Base-by-base conservation (phyloP, 2,797 vertebrate species). In the Eospalax fontanierii region DNA sequence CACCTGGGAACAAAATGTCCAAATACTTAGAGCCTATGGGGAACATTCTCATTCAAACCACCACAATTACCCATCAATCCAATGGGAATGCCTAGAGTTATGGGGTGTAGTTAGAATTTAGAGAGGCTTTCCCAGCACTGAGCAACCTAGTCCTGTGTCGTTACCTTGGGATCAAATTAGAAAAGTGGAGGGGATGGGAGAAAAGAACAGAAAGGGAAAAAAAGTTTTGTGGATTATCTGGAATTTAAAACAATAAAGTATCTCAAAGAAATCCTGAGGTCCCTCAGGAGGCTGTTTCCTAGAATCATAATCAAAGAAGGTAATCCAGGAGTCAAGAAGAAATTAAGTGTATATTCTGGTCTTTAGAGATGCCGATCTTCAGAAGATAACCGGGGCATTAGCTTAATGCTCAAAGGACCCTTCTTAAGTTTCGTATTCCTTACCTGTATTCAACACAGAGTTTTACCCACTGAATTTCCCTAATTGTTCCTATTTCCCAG, bases 201-300 rank as follows among this genome's bases (percentile, higher is more conserved):
- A 75, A 81, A 76, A 9, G 12, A 18, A 82, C 35, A 40, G 71
- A 16, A 61, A 92, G 38, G 43, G 83, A 90, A 40, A 74, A 68
- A 74, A 68, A 82, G 18, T 50, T 90, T 54, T 86, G 57, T 84
- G 83, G 65, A 82, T 57, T 92, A 84, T 89, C 82, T 89, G 30
- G 78, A 87, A 78, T 86, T 73, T 73, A 94, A 79, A 80, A 85
- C 92, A 87, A 66, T 87, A 91, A 90, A 95, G 54, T 90, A 95
- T 90, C 79, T 9, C 0, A 2, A 92, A 61, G 82, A 93, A 95
- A 81, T 74, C 54, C 50, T 57, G 50, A 54, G 50, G 50, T 54
- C 12, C 50, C 50, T 54, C 50, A 10, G 12, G 70, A 94, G 83
- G 46, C 54, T 54, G 57, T 92, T 94, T 88, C 92, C 75, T 54